phyloP scores from a whole-genome alignment of 1,140 invertebrate species.

The Procambarus clarkii region DNA sequence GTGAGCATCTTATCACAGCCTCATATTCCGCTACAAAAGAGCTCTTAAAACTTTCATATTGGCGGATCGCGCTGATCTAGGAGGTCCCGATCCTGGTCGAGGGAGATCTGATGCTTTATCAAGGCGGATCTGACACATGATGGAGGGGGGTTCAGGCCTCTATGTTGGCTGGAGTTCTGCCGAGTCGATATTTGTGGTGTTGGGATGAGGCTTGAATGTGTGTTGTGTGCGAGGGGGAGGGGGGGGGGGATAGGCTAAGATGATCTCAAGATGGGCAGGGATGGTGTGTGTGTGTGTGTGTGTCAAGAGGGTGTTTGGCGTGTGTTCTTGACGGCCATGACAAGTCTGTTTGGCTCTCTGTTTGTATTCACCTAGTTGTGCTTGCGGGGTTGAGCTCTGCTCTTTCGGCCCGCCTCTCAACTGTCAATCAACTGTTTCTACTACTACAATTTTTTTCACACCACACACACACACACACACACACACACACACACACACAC shows the following conservation, averaged over 20 bases:
- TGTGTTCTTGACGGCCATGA: no score
- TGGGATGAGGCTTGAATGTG: not conserved
- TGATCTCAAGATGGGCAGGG: not conserved
- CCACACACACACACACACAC: no score
- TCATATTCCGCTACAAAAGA: not conserved
- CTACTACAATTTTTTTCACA: no score
- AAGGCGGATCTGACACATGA: not conserved
- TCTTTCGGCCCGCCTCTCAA: no score
- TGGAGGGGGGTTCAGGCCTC: not conserved
- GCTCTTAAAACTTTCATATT: conserved; percentile 2
- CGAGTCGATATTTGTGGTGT: not conserved
- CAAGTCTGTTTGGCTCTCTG: not conserved
- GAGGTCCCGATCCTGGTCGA: not conserved
- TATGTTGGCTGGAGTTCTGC: not conserved
- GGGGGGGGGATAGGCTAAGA: not conserved
- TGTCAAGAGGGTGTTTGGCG: not conserved
- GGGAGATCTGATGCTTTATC: not conserved
- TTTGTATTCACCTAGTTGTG: no score
- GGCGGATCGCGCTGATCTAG: not conserved
- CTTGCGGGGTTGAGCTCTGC: no score
- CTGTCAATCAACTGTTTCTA: no score
- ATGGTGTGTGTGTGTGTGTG: not conserved
- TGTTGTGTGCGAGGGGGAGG: not conserved
- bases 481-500: no score
- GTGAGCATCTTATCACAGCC: not conserved